Conservation (phyloP, 2,888 invertebrate species). For the Drosophila prostipennis region DNA sequence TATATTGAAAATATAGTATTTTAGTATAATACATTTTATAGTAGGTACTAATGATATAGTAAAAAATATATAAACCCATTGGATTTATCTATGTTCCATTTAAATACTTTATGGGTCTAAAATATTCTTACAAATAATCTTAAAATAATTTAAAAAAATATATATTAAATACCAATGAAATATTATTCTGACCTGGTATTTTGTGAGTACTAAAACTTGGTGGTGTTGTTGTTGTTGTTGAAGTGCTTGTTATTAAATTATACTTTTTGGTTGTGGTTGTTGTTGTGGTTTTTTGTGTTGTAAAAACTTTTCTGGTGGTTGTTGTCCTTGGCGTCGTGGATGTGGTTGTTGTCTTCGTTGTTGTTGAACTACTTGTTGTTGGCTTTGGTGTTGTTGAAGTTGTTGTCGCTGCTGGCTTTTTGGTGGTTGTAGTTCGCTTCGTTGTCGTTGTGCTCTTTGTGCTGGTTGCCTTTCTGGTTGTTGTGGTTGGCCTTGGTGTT, state of each 20-base stretch:
- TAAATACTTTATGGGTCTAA: no score
- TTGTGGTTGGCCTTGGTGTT: background rate
- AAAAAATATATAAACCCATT: no score
- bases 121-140: no score
- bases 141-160: no score
- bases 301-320: background rate
- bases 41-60: no score
- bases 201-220: background rate
- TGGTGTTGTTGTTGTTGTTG: background rate
- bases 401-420: background rate
- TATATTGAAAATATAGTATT: background rate
- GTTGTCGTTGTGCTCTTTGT: background rate
- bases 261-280: constrained; percentile 14
- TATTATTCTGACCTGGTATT: background rate
- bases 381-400: constrained; percentile 17
- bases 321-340: constrained; percentile 6
- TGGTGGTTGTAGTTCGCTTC: constrained; percentile 1
- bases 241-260: background rate
- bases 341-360: constrained; percentile 18
- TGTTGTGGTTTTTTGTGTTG: constrained; percentile 2
- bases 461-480: background rate
- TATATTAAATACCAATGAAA: background rate
- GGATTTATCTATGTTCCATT: no score
- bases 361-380: constrained; percentile 19
- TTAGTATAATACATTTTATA: no score